Evolutionary conservation across 2,113 vertebrate genomes (phyloP).

Genomic region (Embiotoca jacksoni): DNA sequence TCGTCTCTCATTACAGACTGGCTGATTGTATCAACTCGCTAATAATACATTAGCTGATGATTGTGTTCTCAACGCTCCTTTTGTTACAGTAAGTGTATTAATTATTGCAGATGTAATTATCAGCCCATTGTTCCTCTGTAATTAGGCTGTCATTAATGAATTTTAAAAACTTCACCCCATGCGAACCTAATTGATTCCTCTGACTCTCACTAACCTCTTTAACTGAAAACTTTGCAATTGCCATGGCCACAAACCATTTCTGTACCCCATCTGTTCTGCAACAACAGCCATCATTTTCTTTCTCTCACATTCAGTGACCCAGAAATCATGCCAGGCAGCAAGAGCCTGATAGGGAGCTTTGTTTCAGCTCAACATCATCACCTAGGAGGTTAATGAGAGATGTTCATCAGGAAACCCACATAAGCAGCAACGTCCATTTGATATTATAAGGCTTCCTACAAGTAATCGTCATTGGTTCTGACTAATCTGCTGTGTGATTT

Average conservation of each 20-base stretch:
- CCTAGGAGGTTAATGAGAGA: constrained; percentile 67
- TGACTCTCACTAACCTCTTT: constrained; percentile 72
- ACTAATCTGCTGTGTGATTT: constrained; percentile 46
- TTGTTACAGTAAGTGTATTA: constrained; percentile 77
- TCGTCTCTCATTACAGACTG: constrained; percentile 63
- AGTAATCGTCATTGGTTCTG: constrained; percentile 36
- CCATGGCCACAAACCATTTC: constrained; percentile 56
- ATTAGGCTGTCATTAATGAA: constrained; percentile 82
- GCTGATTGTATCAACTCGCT: constrained; percentile 75
- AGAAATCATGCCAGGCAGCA: constrained; percentile 67
- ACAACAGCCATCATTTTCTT: constrained; percentile 54
- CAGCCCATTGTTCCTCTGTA: constrained; percentile 75
- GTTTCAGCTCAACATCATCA: constrained; percentile 53
- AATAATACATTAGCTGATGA: constrained; percentile 74
- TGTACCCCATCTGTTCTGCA: constrained; percentile 37
- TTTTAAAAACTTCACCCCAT: constrained; percentile 69
- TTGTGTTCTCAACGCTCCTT: constrained; percentile 65
- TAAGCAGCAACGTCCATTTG: constrained; percentile 28
- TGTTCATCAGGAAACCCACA: constrained; percentile 37
- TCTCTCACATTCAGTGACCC: constrained; percentile 62
- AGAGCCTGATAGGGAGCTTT: constrained; percentile 49
- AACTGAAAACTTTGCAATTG: constrained; percentile 62
- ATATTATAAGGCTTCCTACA: constrained; percentile 29
- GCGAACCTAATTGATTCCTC: constrained; percentile 78
- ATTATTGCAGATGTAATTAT: constrained; percentile 83